Conservation (phyloP, 2,113 vertebrate species). For the Microtus ochrogaster region DNA sequence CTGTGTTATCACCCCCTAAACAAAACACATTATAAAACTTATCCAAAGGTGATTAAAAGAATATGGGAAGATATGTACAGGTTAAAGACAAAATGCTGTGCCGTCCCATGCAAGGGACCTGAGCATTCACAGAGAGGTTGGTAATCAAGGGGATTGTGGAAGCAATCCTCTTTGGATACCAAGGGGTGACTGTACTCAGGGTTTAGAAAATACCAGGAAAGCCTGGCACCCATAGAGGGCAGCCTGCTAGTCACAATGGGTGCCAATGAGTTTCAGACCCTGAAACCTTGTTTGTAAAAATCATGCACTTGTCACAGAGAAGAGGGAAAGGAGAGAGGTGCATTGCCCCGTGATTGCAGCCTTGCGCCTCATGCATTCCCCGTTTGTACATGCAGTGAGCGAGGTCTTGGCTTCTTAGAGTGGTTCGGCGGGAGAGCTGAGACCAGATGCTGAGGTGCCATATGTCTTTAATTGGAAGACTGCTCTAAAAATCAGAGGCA, state of each 20-base stretch:
- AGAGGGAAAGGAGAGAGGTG: neutral
- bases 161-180: too few species aligned
- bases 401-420: neutral
- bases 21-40: neutral
- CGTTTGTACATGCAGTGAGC: neutral
- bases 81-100: neutral
- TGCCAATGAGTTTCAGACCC: neutral
- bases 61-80: neutral
- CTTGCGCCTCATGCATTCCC: neutral
- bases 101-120: neutral
- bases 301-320: neutral
- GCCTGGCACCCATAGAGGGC: neutral
- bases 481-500: conserved; percentile 44
- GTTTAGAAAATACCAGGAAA: neutral
- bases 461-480: conserved; percentile 60
- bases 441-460: neutral
- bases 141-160: neutral
- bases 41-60: neutral
- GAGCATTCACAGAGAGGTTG: neutral
- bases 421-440: neutral
- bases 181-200: neutral
- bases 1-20: neutral
- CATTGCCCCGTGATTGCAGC: neutral
- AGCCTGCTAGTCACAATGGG: conserved; percentile 50
- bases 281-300: conserved; percentile 19